A percentile compares a stretch with the other conserved stretches of the same genome.
phyloP scores from a whole-genome alignment of 2,113 vertebrate genomes.

The Nothocercus julius region DNA sequence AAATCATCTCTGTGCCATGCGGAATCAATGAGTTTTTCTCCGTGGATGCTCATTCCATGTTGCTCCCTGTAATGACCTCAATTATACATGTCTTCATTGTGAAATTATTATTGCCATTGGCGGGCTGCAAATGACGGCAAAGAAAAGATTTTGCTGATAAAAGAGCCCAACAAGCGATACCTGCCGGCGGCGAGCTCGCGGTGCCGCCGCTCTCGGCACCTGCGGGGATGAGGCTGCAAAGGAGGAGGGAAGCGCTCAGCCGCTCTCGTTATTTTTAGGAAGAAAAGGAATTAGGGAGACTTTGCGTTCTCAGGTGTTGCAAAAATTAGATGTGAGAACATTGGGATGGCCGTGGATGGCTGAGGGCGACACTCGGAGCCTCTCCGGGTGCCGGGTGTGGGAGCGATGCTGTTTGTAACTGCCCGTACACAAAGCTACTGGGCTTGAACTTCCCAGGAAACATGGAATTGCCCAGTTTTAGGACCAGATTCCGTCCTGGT shows the following conservation, averaged over 20 bases:
- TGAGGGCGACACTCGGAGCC: background rate
- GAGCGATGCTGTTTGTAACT: background rate
- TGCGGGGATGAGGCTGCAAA: background rate
- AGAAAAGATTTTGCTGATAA: conserved; percentile 64
- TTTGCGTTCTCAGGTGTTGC: background rate
- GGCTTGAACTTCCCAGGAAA: background rate
- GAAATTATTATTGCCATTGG: conserved; percentile 73
- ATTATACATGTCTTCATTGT: conserved; percentile 73
- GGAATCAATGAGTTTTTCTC: conserved; percentile 63
- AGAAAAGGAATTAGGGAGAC: background rate
- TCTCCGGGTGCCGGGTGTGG: background rate
- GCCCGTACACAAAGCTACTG: background rate
- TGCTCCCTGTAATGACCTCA: conserved; percentile 72
- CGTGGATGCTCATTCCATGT: conserved; percentile 50
- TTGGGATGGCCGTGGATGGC: background rate
- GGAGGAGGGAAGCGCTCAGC: background rate
- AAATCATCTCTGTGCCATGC: conserved; percentile 34
- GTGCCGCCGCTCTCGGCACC: background rate
- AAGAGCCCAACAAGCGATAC: conserved; percentile 57
- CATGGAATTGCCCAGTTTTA: background rate
- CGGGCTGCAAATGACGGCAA: conserved; percentile 57
- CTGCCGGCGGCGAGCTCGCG: background rate
- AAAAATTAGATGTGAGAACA: background rate
- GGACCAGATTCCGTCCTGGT: background rate
- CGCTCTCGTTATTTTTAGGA: background rate